A percentile compares a stretch with the other conserved stretches of the same genome.
phyloP scores from a whole-genome alignment of 2,797 vertebrate genomes.

The Gambusia yucatana region DNA sequence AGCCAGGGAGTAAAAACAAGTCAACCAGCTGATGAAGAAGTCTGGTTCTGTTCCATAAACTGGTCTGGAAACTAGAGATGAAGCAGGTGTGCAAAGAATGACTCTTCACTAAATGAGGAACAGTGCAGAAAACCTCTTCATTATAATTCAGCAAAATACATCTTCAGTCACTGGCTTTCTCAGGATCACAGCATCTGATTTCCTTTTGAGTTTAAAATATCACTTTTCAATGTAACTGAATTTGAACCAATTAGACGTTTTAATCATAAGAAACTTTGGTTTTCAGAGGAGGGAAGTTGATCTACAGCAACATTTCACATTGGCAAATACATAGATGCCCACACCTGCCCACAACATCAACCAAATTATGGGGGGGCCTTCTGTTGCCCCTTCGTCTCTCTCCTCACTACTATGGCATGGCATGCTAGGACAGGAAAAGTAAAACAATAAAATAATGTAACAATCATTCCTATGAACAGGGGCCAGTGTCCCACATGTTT shows the following conservation, averaged over 20 bases:
- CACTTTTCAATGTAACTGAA: neutral
- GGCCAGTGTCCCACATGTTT: neutral
- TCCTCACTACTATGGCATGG: neutral
- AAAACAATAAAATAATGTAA: neutral
- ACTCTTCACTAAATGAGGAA: too few relatives aligned
- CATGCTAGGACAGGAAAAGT: neutral
- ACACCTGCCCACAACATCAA: too few relatives aligned
- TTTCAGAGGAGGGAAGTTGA: neutral
- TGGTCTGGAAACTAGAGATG: neutral
- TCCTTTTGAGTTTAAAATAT: neutral
- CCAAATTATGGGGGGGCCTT: neutral
- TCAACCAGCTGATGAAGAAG: neutral
- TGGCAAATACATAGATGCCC: neutral
- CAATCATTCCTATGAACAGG: neutral
- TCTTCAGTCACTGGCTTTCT: neutral
- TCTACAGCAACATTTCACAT: neutral
- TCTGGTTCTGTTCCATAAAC: neutral
- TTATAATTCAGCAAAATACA: neutral
- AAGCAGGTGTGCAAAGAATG: neutral
- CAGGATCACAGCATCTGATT: neutral
- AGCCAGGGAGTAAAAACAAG: neutral
- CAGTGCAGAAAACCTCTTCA: neutral
- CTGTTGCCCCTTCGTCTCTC: neutral
- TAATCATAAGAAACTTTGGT: neutral
- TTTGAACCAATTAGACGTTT: neutral